A percentile compares a stretch with the other conserved stretches of the same genome.
Conservation (phyloP, 2,888 invertebrate genomes). For the Caenorhabditis drosophilae region DNA sequence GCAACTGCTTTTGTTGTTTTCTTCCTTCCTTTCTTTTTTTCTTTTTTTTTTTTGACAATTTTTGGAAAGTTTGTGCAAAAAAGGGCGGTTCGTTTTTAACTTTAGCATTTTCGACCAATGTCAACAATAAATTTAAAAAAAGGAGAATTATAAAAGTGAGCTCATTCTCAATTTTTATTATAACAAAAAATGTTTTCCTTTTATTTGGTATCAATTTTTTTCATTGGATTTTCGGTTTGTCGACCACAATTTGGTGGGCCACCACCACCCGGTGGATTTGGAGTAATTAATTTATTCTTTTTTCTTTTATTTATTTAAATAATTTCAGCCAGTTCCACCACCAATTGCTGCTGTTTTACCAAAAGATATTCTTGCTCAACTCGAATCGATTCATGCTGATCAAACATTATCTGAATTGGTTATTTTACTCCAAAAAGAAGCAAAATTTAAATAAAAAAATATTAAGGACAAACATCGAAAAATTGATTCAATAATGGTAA, state of each 20-base stretch:
- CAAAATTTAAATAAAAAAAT: not conserved
- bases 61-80: too few relatives aligned
- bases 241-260: constrained; percentile 29
- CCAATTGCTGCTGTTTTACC: constrained; percentile 61
- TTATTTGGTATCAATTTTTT: too few relatives aligned
- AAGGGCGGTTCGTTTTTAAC: too few relatives aligned
- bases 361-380: constrained; percentile 52
- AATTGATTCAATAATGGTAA: constrained; percentile 61
- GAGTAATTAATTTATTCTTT: constrained; percentile 15
- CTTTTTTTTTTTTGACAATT: too few relatives aligned
- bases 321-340: constrained; percentile 54
- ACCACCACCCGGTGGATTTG: constrained; percentile 35
- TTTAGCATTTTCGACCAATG: too few relatives aligned
- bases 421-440: not conserved
- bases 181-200: too few relatives aligned
- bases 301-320: not conserved
- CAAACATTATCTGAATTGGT: constrained; percentile 35
- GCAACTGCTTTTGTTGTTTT: too few relatives aligned
- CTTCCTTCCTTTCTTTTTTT: too few relatives aligned
- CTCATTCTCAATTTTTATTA: too few relatives aligned
- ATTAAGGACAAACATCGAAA: constrained; percentile 56
- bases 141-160: too few relatives aligned
- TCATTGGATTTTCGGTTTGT: too few relatives aligned
- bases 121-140: too few relatives aligned
- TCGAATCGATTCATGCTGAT: constrained; percentile 59